Evolutionary conservation across 2,888 invertebrate genomes (phyloP), one percentile per base, ranked within the genome.

Genomic region (Acanthococcus lagerstroemiae): DNA sequence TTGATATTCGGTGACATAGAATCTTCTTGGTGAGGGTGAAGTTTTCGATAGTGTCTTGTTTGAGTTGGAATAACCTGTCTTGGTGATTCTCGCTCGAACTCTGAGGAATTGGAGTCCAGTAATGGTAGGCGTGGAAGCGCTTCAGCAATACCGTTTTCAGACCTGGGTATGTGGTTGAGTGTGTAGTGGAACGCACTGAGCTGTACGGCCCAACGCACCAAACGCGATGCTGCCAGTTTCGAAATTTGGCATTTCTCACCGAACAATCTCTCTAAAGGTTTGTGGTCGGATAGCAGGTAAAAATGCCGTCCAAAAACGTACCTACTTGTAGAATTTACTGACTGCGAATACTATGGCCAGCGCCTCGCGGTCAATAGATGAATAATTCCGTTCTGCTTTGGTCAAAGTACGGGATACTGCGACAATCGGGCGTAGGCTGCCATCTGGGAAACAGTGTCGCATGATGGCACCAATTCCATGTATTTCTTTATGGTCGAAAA

Each of bases 131-230:
- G 26, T 0, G 63, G 57, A n/a, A 67, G 30, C 3, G 52, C 45
- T 46, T 67, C 63, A 0, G 67, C 66, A 21, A 61, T 27, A 1
- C 45, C 19, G 24, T 67, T 65, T 45, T 56, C 22, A 7, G 24
- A 17, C 9, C 55, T 54, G 17, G 56, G 65, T 12, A 67, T 46
- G 46, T 65, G 55, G 12, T 54, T 25, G 4, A 68, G 30, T 6
- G 37, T 19, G 22, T 54, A 68, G 12, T 61, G 19, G 54, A 60
- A 68, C 12, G 46, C 65, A 25, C 46, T 48, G 12, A 67, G 46
- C 9, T 65, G 24, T 19, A 66, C 26, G 9, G 57, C 58, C 63
- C 65, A 67, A 6, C 50, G 26, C 3, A 46, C 25, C 12, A 67
- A 15, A 3, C 56, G 15, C 1, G 61, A 27, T 7, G 50, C 55